Evolutionary conservation across 35 echinoderm and acorn worm genomes (phyloP).

Genomic region (Ophiothrix spiculata): DNA sequence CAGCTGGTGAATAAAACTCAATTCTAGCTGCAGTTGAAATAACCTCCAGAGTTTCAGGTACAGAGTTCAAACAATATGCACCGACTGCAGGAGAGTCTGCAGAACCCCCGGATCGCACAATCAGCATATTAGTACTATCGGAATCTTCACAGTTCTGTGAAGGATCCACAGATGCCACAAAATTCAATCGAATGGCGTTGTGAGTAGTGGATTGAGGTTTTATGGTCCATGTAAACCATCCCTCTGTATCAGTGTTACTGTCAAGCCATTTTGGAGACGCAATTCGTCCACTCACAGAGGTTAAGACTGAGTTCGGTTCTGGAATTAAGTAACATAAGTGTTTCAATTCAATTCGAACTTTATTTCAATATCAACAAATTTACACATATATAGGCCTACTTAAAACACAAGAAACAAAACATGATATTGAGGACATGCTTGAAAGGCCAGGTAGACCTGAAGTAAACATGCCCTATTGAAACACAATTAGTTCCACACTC

Average conservation of each 20-base stretch:
- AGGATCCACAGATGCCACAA: neutral
- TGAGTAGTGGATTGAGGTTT: neutral
- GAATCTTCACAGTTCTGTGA: neutral
- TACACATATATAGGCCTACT: too few species aligned
- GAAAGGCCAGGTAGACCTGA: too few species aligned
- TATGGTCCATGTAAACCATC: conserved; percentile 31
- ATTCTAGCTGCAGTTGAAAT: neutral
- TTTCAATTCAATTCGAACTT: too few species aligned
- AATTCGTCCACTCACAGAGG: neutral
- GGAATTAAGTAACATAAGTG: too few species aligned
- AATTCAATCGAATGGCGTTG: conserved; percentile 4
- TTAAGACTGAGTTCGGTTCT: neutral
- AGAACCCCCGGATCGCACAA: neutral
- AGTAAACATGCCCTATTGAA: too few species aligned
- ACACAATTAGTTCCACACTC: too few species aligned
- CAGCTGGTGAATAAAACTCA: conserved; percentile 10
- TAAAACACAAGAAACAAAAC: too few species aligned
- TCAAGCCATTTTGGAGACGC: neutral
- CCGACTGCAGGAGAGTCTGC: neutral
- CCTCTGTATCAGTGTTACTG: neutral
- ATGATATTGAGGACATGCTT: too few species aligned
- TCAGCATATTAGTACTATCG: conserved; percentile 13
- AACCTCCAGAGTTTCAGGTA: conserved; percentile 1
- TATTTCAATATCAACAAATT: too few species aligned
- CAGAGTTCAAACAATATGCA: conserved; percentile 3